Conservation (phyloP, 2,113 vertebrate species). For the Phodopus roborovskii region DNA sequence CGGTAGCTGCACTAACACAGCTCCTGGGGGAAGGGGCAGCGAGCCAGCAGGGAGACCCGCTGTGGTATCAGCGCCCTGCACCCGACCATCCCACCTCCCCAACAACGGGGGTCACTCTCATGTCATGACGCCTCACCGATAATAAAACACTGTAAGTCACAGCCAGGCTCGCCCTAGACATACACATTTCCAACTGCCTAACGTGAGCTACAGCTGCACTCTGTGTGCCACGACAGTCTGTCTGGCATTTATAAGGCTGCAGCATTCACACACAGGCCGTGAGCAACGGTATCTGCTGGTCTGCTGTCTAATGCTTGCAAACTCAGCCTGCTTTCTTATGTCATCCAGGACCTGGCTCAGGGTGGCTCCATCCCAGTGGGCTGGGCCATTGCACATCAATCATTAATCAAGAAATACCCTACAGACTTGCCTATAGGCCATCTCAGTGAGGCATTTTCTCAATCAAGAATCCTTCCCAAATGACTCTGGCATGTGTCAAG, state of each 20-base stretch:
- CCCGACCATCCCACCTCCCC: fast-evolving
- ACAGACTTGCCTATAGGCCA: neutral
- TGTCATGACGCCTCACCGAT: neutral
- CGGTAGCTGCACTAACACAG: too few species aligned
- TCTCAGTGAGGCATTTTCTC: neutral
- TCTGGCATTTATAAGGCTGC: fast-evolving
- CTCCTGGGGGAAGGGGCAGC: fast-evolving
- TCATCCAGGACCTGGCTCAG: neutral
- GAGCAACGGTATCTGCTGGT: neutral
- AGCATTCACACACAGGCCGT: too few species aligned
- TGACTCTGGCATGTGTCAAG: neutral
- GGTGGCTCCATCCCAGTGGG: neutral
- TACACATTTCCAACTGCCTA: neutral
- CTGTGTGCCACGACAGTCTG: neutral
- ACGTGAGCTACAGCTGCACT: neutral
- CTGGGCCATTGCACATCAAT: neutral
- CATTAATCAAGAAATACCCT: neutral
- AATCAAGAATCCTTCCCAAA: neutral
- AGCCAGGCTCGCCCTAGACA: neutral
- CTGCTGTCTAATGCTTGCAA: neutral
- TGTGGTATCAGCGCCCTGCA: fast-evolving
- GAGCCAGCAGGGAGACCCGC: fast-evolving
- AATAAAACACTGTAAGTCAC: neutral
- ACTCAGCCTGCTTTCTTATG: neutral
- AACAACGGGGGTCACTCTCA: fast-evolving